Base-by-base conservation (phyloP, 2,113 vertebrate species). In the Anthoscopus minutus region DNA sequence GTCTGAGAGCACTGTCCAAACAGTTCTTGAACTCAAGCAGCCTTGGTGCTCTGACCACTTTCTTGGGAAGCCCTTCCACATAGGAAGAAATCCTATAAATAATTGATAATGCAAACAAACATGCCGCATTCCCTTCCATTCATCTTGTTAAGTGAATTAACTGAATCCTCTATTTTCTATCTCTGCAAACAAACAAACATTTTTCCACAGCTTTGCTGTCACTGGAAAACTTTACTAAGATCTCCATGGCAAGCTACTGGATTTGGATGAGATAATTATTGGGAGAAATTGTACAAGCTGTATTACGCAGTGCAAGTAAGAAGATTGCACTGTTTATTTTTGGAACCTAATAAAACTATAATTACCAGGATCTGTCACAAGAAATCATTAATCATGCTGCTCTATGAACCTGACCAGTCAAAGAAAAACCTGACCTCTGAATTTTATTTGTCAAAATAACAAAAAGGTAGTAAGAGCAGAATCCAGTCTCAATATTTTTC, bases 231-330 rank as follows among this genome's bases (percentile, higher is more conserved):
- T 85, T 54, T 47, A 66, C 74, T 56, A 45, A 89, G 44, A 83
- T 88, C 54, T 88, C 67, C 3, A 5, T 20, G 62, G 79, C 67
- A 93, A 92, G 47, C 37, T 73, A 73, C 56, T 70, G 76, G 51
- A 53, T 80, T 95, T 91, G 78, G 76, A 95, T 56, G 42, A 85
- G 84, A 58, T 71, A 91, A 88, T 82, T 92, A 85, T 10, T 82
- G 66, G 38, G 74, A 94, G 54, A 79, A 94, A 82, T 20, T 51
- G 50, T 58, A 73, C 33, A 69, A 69, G 31, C 38, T 9, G 6
- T 61, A 47, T 73, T 83, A 73, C 0, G 0, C 45, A 66, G 54
- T 24, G 76, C 86, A 94, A 83, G 51, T 53, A 74, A 92, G 45
- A 92, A 57, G n/a, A 92, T 1, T 69, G 35, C 38, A 80, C 31